Conservation (phyloP, 2,888 invertebrate species). For the Agrenia bidenticulata region DNA sequence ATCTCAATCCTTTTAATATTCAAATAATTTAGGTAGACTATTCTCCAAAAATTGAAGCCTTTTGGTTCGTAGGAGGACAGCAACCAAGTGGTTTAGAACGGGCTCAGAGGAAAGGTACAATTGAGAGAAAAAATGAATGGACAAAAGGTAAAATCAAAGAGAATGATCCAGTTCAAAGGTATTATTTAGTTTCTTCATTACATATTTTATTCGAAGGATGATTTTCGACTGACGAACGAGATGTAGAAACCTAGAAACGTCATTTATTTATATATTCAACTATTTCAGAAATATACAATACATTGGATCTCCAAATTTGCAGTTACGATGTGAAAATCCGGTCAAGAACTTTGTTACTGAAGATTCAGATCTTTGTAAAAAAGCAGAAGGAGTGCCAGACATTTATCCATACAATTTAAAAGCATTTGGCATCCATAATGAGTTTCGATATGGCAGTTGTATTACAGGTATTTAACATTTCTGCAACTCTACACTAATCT, state of each 20-base stretch:
- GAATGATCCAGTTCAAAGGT: constrained; percentile 50
- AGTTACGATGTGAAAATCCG: constrained; percentile 70
- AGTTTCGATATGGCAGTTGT: constrained; percentile 68
- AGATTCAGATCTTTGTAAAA: constrained; percentile 49
- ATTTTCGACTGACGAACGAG: too few relatives aligned
- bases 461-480: constrained; percentile 66
- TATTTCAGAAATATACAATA: constrained; percentile 73
- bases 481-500: background rate
- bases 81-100: constrained; percentile 60
- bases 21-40: constrained; percentile 69
- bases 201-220: too few relatives aligned
- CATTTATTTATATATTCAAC: too few relatives aligned
- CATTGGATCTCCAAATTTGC: constrained; percentile 67
- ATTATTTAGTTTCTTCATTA: too few relatives aligned
- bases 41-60: constrained; percentile 78
- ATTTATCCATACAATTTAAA: constrained; percentile 62
- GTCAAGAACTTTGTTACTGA: constrained; percentile 63
- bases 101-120: constrained; percentile 45
- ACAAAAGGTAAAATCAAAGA: constrained; percentile 8
- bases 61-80: constrained; percentile 80
- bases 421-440: constrained; percentile 62
- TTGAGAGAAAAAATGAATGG: background rate
- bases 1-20: too few relatives aligned
- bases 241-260: too few relatives aligned
- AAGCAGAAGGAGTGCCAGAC: constrained; percentile 44